phyloP scores from a whole-genome alignment of 2,888 invertebrate genomes.

The Drosophila antonietae region DNA sequence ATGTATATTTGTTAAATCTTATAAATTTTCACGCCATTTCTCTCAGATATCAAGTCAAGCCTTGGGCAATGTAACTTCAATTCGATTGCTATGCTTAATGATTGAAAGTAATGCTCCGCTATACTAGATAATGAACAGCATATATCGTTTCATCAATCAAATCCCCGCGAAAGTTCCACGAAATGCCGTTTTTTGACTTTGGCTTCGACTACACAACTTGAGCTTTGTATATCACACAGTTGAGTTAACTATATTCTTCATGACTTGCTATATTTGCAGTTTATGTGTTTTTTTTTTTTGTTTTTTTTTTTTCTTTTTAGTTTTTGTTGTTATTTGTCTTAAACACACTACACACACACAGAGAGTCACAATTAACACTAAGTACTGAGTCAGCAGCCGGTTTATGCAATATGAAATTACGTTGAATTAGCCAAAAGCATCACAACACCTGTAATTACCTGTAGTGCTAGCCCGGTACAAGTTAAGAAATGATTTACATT shows the following conservation, averaged over 20 bases:
- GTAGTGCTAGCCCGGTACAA: constrained; percentile 44
- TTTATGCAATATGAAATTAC: constrained; percentile 53
- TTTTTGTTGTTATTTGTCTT: constrained; percentile 27
- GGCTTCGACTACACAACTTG: constrained; percentile 16
- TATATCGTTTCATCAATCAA: constrained; percentile 39
- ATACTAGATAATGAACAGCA: neutral
- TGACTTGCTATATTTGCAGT: constrained; percentile 44
- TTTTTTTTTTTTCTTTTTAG: constrained; percentile 1
- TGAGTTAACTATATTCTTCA: constrained; percentile 43
- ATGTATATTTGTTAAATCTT: neutral
- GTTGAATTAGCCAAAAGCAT: constrained; percentile 57
- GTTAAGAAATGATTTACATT: constrained; percentile 42
- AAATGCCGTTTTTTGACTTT: constrained; percentile 52
- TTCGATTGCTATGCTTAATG: constrained; percentile 53
- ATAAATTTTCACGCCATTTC: too few species aligned
- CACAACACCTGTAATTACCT: constrained; percentile 62
- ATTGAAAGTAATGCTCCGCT: constrained; percentile 26
- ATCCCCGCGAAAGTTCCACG: constrained; percentile 45
- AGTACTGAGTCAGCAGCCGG: constrained; percentile 69
- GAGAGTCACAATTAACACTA: constrained; percentile 27
- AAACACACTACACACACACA: neutral
- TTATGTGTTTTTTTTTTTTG: neutral
- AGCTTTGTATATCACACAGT: constrained; percentile 41
- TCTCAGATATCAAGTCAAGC: constrained; percentile 16
- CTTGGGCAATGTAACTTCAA: constrained; percentile 6